phyloP scores from a whole-genome alignment of 2,113 vertebrate genomes.

The Nannobrachium achirus region DNA sequence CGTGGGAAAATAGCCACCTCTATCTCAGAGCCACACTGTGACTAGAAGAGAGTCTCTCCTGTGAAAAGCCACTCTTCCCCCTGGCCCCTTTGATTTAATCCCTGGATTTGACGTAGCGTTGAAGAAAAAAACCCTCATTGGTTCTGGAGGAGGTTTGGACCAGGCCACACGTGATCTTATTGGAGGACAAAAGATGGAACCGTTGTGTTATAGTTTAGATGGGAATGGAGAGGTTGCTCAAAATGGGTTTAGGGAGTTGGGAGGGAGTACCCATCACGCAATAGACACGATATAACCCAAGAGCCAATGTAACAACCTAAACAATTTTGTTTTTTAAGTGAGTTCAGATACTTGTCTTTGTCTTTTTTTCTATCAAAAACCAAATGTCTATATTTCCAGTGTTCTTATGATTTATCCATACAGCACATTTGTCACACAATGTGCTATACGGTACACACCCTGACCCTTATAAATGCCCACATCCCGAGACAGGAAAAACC shows the following conservation, averaged over 20 bases:
- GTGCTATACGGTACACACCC: no score
- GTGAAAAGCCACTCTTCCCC: conserved; percentile 2
- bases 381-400: no score
- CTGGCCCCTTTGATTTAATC: conserved; percentile 9
- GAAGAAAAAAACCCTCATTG: not conserved
- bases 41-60: not conserved
- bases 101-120: not conserved
- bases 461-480: no score
- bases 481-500: no score
- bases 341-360: no score
- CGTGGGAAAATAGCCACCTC: conserved; percentile 52
- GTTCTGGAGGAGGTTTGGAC: not conserved
- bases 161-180: not conserved
- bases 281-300: no score
- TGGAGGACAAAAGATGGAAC: not conserved
- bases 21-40: not conserved
- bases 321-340: no score
- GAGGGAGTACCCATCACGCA: not conserved
- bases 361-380: no score
- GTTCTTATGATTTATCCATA: no score
- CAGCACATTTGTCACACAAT: no score
- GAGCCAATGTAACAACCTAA: no score
- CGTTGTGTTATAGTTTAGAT: not conserved
- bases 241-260: not conserved
- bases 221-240: not conserved